phyloP scores from a whole-genome alignment of 2,888 invertebrate genomes.

The Heliconius aoede region DNA sequence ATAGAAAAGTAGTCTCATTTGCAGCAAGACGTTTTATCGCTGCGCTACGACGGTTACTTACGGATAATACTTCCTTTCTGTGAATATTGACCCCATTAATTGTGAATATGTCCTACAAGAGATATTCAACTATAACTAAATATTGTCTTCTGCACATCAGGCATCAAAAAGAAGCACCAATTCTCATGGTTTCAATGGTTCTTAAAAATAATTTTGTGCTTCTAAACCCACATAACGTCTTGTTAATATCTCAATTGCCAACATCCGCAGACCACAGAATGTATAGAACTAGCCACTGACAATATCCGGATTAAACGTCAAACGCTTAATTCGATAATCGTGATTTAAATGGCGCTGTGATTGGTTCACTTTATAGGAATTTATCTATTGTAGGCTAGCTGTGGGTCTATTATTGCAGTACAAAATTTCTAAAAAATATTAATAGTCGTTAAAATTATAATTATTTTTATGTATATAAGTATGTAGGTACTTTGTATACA shows the following conservation, averaged over 20 bases:
- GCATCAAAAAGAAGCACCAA: slow-evolving; percentile 2
- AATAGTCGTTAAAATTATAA: background rate
- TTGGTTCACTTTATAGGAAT: slow-evolving; percentile 19
- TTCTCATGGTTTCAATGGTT: slow-evolving; percentile 11
- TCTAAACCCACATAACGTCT: slow-evolving; percentile 45
- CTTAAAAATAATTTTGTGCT: slow-evolving; percentile 19
- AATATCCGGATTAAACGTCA: slow-evolving; percentile 54
- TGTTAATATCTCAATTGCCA: slow-evolving; percentile 76
- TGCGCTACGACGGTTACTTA: too few species aligned
- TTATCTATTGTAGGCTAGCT: slow-evolving; percentile 2
- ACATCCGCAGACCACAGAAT: slow-evolving; percentile 69
- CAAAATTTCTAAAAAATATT: background rate
- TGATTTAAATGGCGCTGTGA: slow-evolving; percentile 58
- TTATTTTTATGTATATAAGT: too few species aligned
- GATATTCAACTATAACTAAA: background rate
- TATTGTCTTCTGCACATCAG: background rate
- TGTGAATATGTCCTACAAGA: too few species aligned
- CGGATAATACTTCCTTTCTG: too few species aligned
- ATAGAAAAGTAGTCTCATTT: too few species aligned
- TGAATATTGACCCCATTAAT: too few species aligned
- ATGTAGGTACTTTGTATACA: too few species aligned
- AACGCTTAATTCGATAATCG: slow-evolving; percentile 54
- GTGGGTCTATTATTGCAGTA: background rate
- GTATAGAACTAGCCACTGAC: slow-evolving; percentile 61
- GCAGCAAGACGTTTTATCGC: too few species aligned